Evolutionary conservation across 1,140 invertebrate genomes (phyloP).

Genomic region (Formica selysi): DNA sequence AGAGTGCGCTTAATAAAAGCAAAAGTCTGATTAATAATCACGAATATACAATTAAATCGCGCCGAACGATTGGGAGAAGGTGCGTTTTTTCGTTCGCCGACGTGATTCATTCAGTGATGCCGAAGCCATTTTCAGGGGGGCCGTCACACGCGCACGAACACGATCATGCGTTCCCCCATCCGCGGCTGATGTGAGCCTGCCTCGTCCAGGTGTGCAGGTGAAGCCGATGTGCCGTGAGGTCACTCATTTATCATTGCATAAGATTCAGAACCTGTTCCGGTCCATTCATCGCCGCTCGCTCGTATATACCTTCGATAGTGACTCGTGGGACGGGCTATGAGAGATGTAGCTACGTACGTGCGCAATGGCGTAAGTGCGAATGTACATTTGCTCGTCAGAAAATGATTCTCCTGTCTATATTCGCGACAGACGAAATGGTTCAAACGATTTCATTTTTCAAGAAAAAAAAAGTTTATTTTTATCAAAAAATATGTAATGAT

Average conservation of each 20-base stretch:
- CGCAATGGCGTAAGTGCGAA: slow-evolving; percentile 64
- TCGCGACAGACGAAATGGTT: not conserved
- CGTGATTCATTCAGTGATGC: slow-evolving; percentile 63
- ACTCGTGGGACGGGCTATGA: slow-evolving; percentile 69
- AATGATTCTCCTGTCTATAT: not conserved
- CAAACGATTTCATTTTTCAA: not conserved
- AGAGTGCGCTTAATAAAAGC: not conserved
- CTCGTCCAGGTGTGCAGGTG: slow-evolving; percentile 72
- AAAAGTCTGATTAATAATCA: slow-evolving; percentile 48
- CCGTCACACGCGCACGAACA: slow-evolving; percentile 12
- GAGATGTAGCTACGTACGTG: slow-evolving; percentile 49
- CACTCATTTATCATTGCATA: slow-evolving; percentile 85
- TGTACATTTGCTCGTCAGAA: not conserved
- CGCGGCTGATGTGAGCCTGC: slow-evolving; percentile 20
- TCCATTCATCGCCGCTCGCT: slow-evolving; percentile 81
- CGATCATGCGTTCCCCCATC: slow-evolving; percentile 5
- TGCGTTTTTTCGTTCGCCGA: slow-evolving; percentile 2
- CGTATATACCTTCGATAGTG: slow-evolving; percentile 74
- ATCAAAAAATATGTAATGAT: not conserved
- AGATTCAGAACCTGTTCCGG: slow-evolving; percentile 84
- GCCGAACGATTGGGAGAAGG: not conserved
- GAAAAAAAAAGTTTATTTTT: not conserved
- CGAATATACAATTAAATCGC: slow-evolving; percentile 48
- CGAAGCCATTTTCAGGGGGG: too few species aligned
- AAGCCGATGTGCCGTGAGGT: slow-evolving; percentile 70